phyloP scores from a whole-genome alignment of 1,140 invertebrate genomes.

The Sitobion miscanthi region DNA sequence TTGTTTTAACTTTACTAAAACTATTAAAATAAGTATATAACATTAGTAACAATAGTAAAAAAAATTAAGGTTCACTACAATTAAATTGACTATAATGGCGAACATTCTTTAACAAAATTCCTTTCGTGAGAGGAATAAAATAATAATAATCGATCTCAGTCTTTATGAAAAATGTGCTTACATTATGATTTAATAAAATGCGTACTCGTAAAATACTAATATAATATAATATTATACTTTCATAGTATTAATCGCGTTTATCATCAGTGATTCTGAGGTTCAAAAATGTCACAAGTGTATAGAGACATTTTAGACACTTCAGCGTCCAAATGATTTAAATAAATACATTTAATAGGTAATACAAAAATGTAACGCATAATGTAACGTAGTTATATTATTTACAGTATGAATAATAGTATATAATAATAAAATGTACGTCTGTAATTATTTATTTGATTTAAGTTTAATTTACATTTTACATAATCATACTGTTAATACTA shows the following conservation, averaged over 20 bases:
- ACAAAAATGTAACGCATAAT: background rate
- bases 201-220: background rate
- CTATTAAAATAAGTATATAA: background rate
- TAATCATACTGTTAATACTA: background rate
- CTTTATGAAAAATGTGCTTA: background rate
- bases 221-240: background rate
- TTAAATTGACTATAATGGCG: background rate
- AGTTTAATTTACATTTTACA: background rate
- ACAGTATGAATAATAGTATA: too few species aligned
- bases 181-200: background rate
- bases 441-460: background rate
- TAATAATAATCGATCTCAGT: background rate
- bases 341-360: background rate
- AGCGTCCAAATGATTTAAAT: background rate
- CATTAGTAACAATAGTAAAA: background rate
- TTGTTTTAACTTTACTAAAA: background rate
- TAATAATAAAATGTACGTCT: too few species aligned
- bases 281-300: background rate
- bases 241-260: background rate
- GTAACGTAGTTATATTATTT: background rate
- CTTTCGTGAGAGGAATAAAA: background rate
- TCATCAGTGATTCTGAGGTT: background rate
- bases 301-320: background rate
- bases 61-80: slow-evolving; percentile 2
- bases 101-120: background rate